These are phyloP conservation scores for Poeciliopsis presidionis DNA, from an alignment of 2,797 vertebrate genomes.

Conservation along the genomic window DNA sequence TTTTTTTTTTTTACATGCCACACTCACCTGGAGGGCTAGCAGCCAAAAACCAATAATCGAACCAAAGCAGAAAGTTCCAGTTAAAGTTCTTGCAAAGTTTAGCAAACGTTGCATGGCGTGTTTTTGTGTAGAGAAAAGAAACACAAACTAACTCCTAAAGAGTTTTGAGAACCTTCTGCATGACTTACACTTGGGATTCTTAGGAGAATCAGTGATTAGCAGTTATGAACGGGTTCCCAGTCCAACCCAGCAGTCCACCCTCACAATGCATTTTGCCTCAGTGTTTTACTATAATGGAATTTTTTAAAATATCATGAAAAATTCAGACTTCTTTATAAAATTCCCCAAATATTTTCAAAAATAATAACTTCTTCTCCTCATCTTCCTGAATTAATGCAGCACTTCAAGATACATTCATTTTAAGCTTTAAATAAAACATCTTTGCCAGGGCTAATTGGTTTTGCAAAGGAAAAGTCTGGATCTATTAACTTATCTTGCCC, in stretches of 20 bases:
- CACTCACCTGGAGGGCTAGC: neutral
- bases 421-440: neutral
- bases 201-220: neutral
- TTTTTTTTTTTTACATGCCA: neutral
- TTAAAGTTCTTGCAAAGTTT: neutral
- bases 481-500: neutral
- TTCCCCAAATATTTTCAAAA: neutral
- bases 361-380: no score
- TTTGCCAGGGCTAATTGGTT: neutral
- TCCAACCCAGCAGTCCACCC: neutral
- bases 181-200: neutral
- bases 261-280: neutral
- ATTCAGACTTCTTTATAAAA: neutral
- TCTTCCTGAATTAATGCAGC: neutral
- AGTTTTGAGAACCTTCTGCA: neutral
- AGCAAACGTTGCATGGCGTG: neutral
- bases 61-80: neutral
- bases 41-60: neutral
- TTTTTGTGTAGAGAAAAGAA: neutral
- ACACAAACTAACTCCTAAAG: neutral
- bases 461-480: neutral
- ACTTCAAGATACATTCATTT: neutral
- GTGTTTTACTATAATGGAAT: neutral
- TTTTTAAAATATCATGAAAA: no score
- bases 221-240: neutral